Conservation (phyloP, 2,797 vertebrate genomes). For the Bufotes viridis region DNA sequence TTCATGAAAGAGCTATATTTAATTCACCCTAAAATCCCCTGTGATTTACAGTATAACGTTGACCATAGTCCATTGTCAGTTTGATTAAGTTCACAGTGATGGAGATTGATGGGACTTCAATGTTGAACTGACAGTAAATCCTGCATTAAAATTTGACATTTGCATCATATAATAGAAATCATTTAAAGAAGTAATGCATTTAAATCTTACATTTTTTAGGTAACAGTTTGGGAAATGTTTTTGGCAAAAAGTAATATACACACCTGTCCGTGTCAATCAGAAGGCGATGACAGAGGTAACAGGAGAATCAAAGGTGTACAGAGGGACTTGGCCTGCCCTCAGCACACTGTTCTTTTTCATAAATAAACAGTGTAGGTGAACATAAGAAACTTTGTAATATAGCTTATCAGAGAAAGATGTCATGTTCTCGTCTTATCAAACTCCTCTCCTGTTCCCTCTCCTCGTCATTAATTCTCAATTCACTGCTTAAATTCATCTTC, state of each 20-base stretch:
- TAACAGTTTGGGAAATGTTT: not conserved
- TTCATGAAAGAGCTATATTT: not conserved
- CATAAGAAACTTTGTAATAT: too few species aligned
- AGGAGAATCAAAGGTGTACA: too few species aligned
- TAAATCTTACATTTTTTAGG: not conserved
- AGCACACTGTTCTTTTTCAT: too few species aligned
- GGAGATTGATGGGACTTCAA: not conserved
- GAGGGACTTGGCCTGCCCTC: too few species aligned
- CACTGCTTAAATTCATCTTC: too few species aligned
- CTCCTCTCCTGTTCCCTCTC: too few species aligned
- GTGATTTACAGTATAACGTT: not conserved
- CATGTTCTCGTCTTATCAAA: too few species aligned
- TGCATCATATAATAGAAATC: not conserved
- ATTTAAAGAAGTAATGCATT: not conserved
- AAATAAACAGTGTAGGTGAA: too few species aligned
- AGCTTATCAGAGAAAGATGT: too few species aligned
- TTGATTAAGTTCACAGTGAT: not conserved
- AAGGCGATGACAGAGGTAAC: too few species aligned
- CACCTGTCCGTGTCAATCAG: too few species aligned
- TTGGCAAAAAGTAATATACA: not conserved
- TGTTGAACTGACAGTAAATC: not conserved
- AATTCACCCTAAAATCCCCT: not conserved
- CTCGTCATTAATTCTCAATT: too few species aligned
- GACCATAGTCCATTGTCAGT: not conserved
- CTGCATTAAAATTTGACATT: not conserved